These are phyloP conservation scores for Peribatodes rhomboidaria DNA, from an alignment of 2,888 invertebrate genomes.

Conservation along the genomic window DNA sequence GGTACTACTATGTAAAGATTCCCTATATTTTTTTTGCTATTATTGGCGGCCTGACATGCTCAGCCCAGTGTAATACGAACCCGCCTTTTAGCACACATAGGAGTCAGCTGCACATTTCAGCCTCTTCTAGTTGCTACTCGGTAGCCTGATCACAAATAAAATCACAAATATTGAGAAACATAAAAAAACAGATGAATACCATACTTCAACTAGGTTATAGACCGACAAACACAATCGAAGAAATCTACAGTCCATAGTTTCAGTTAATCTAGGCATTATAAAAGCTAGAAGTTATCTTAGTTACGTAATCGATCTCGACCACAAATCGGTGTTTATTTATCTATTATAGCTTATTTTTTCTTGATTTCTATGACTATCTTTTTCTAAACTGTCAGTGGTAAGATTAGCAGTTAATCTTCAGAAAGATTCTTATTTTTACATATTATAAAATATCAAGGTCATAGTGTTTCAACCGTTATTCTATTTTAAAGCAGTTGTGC, in stretches of 20 bases:
- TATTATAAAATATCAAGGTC: not conserved
- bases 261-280: conserved; percentile 12
- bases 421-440: not conserved
- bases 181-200: not conserved
- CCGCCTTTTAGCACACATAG: not conserved
- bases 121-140: not conserved
- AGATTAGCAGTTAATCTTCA: not conserved
- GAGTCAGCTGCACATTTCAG: not conserved
- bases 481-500: conserved; percentile 36
- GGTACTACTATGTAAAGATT: no score
- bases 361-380: no score
- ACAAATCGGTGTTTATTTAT: no score
- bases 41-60: no score
- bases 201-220: not conserved
- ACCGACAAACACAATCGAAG: not conserved
- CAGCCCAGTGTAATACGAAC: not conserved
- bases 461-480: conserved; percentile 12
- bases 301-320: no score
- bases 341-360: not conserved
- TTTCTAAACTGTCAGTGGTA: conserved; percentile 5
- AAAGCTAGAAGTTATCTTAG: conserved; percentile 15
- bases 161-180: not conserved
- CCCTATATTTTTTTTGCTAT: no score
- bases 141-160: conserved; percentile 4
- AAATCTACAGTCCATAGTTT: not conserved